Base-by-base conservation (phyloP, 2,888 invertebrate species). In the Dasysyrphus tricinctus region DNA sequence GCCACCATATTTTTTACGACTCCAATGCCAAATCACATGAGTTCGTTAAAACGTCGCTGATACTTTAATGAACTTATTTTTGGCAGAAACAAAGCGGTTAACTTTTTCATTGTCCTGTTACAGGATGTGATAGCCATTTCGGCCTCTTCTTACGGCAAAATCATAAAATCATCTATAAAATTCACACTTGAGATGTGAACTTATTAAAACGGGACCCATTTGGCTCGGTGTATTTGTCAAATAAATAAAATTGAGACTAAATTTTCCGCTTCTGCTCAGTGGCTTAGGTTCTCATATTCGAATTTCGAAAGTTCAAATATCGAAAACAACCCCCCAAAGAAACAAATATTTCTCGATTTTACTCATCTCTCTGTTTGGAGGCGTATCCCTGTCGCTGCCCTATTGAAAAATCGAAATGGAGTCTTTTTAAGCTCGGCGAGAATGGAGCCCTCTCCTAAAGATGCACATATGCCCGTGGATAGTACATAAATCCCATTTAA, bases 401-500 rank as follows among this genome's bases (percentile, higher is more conserved):
- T 92, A 91, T 92, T 89, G 90, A 89, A 91, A 89, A 90, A 90
- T 88, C 90, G 92, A 92, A 91, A 91, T 91, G 91, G 91, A 91
- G 91, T 90, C 80, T 44, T 74, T 65, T 57, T 12, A 51, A 67
- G 82, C 75, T 75, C 39, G 34, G 32, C 49, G 47, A 82, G 78
- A 85, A 85, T 85, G 80, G 74, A 87, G 83, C 83, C 76, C 74
- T 79, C 84, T 74, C 65, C 76, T 83, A 89, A 89, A 90, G 90
- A 88, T 89, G 90, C 91, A 91, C 91, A 91, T 91, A 91, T 91
- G 91, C 88, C 86, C 74, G 51, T 19, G 56, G 75, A 75, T 77
- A 70, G 78, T 86, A 86, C 78, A 86, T 86, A 78, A 78, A 82
- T 82, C 54, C 86, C 78, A 75, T 78, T 82, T 82, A 72, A 73